phyloP scores from a whole-genome alignment of 2,797 vertebrate species.

The Anguilla obscura region DNA sequence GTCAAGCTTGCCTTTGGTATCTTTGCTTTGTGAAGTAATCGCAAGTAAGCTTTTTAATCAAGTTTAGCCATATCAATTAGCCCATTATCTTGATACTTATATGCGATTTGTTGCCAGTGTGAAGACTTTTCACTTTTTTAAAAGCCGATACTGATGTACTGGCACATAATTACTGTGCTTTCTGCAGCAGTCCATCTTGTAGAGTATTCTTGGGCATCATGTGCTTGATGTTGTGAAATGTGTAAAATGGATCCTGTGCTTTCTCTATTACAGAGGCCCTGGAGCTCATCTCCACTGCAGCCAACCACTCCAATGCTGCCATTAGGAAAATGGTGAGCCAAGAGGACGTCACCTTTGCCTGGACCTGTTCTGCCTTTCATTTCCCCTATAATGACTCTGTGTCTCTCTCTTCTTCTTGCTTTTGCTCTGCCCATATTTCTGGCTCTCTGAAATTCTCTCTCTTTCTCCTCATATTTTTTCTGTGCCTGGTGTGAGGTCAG shows the following conservation, averaged over 20 bases:
- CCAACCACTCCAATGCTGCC: constrained; percentile 94
- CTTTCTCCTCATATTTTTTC: neutral
- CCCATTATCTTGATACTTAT: neutral
- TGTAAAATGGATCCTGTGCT: neutral
- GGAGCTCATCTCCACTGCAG: constrained; percentile 94
- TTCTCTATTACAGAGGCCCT: constrained; percentile 80
- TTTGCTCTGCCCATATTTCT: constrained; percentile 29
- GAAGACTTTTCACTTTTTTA: neutral
- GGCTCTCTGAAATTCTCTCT: neutral
- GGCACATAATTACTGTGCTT: neutral
- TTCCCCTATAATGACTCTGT: neutral
- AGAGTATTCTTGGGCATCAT: neutral
- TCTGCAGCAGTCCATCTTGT: neutral
- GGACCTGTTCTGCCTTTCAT: neutral
- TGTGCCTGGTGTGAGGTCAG: neutral
- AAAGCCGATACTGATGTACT: neutral
- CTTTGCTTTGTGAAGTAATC: neutral
- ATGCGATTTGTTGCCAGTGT: neutral
- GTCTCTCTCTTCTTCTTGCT: constrained; percentile 10
- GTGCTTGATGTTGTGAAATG: neutral
- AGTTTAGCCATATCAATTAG: neutral
- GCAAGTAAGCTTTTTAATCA: neutral
- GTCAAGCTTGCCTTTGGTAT: neutral
- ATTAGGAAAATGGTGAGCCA: constrained; percentile 93
- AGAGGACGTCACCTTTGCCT: neutral